Conservation (phyloP, 2,888 invertebrate species). For the Lasioglossum oenotherae region DNA sequence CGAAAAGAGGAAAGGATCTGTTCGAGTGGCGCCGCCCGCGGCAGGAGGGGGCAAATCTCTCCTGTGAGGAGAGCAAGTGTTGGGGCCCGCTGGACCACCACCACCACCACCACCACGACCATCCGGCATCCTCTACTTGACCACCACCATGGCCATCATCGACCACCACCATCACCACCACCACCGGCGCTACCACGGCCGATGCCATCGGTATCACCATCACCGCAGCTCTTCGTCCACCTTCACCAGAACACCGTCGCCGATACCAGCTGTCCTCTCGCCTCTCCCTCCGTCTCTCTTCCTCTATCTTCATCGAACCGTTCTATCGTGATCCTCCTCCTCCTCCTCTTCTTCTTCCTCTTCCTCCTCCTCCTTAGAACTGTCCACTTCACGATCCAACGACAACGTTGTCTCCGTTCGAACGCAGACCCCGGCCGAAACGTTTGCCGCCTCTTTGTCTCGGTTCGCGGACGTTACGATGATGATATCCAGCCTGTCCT, state of each 20-base stretch:
- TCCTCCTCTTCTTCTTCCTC: background rate
- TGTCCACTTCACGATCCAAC: slow-evolving; percentile 33
- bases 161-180: slow-evolving; percentile 78
- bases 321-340: background rate
- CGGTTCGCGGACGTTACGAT: slow-evolving; percentile 20
- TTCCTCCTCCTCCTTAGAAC: slow-evolving; percentile 17
- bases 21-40: slow-evolving; percentile 83
- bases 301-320: background rate
- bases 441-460: slow-evolving; percentile 54
- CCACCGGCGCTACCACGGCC: slow-evolving; percentile 80
- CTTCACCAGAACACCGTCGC: slow-evolving; percentile 54
- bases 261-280: slow-evolving; percentile 60
- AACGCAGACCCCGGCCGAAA: slow-evolving; percentile 53
- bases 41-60: slow-evolving; percentile 74
- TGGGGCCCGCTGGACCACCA: slow-evolving; percentile 74
- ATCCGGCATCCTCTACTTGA: slow-evolving; percentile 65
- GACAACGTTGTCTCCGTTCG: slow-evolving; percentile 55
- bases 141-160: slow-evolving; percentile 82
- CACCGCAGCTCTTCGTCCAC: slow-evolving; percentile 58
- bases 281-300: slow-evolving; percentile 42
- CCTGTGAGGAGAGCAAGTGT: slow-evolving; percentile 75
- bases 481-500: slow-evolving; percentile 35
- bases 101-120: slow-evolving; percentile 82
- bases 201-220: slow-evolving; percentile 83
- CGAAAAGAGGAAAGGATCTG: slow-evolving; percentile 85